Evolutionary conservation across 2,113 vertebrate species (phyloP).

Genomic region (Meleagris gallopavo): DNA sequence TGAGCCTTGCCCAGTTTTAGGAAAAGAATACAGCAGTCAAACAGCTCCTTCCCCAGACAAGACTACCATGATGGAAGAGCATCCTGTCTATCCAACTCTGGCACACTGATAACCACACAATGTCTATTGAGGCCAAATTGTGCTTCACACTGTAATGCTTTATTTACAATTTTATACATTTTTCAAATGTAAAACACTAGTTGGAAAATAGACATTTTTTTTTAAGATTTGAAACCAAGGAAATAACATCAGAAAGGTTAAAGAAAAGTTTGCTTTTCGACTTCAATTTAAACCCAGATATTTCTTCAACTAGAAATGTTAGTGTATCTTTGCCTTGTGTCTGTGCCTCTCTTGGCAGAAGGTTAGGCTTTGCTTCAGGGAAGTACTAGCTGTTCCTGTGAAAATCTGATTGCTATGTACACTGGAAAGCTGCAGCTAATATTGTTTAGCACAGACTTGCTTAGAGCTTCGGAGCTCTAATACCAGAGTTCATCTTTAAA

Average conservation of each 20-base stretch:
- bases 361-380: background rate
- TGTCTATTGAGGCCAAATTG: background rate
- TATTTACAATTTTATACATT: background rate
- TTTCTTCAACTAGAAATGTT: background rate
- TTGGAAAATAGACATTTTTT: background rate
- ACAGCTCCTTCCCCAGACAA: background rate
- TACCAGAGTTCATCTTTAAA: background rate
- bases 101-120: background rate
- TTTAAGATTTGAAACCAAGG: background rate
- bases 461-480: background rate
- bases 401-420: background rate
- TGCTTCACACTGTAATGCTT: background rate
- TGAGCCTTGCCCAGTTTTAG: background rate
- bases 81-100: background rate
- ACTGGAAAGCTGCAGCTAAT: background rate
- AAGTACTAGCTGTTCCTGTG: background rate
- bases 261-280: background rate
- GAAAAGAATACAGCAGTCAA: background rate
- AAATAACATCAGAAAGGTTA: background rate
- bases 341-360: background rate
- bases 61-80: background rate
- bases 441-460: background rate
- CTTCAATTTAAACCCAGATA: background rate
- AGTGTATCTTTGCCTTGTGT: background rate
- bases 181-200: background rate